Evolutionary conservation across 2,888 invertebrate genomes (phyloP).

Genomic region (Conus canariensis): DNA sequence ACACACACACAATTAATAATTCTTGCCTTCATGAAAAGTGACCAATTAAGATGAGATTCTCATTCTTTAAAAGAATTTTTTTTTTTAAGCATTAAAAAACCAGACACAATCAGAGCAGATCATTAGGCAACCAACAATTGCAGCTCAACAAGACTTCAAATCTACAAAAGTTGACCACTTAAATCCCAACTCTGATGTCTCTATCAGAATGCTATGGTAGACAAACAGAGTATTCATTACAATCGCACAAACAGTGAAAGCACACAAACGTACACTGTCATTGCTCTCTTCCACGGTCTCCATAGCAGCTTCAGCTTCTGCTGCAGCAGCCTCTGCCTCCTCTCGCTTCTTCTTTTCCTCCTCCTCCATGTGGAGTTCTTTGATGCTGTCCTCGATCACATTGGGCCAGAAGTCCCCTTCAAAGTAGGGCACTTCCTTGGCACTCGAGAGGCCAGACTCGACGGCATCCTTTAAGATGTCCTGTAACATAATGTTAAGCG

Average conservation of each 20-base stretch:
- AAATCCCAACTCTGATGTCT: too few species aligned
- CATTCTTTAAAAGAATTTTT: neutral
- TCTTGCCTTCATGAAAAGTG: too few species aligned
- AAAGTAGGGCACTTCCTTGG: conserved; percentile 79
- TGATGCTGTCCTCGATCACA: conserved; percentile 98
- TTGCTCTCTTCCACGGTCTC: conserved; percentile 80
- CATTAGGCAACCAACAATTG: too few species aligned
- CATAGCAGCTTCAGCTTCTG: conserved; percentile 80
- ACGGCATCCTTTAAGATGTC: conserved; percentile 94
- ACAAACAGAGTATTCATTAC: too few species aligned
- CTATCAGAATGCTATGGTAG: too few species aligned
- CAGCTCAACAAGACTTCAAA: too few species aligned
- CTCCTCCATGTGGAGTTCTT: conserved; percentile 98
- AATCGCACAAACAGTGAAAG: too few species aligned
- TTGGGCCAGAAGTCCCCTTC: conserved; percentile 99
- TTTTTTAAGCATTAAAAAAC: too few species aligned
- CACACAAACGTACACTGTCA: conserved; percentile 44
- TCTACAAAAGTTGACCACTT: too few species aligned
- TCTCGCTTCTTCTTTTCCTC: conserved; percentile 95
- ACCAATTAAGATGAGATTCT: too few species aligned
- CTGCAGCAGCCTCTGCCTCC: conserved; percentile 91
- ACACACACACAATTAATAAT: too few species aligned
- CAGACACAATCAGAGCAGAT: too few species aligned
- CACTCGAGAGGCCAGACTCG: conserved; percentile 92
- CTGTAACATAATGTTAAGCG: conserved; percentile 58